A percentile compares a stretch with the other conserved stretches of the same genome.
Evolutionary conservation across 2,113 vertebrate species (phyloP).

Genomic region (Calonectris borealis): DNA sequence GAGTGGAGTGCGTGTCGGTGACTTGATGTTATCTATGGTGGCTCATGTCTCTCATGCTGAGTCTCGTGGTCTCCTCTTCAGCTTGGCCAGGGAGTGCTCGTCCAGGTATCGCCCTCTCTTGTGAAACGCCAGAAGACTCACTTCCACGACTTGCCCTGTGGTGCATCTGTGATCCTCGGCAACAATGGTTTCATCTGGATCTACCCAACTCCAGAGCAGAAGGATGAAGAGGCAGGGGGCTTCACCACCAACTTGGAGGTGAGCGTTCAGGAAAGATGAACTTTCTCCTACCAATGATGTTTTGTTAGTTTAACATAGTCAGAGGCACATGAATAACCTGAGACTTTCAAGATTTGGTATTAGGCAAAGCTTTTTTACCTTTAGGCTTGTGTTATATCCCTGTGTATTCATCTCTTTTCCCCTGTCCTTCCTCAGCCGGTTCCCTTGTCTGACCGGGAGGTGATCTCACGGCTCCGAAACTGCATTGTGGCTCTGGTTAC

Average conservation of each 20-base stretch:
- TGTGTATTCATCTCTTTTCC: background rate
- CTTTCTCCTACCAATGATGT: background rate
- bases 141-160: constrained; percentile 94
- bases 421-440: constrained; percentile 75
- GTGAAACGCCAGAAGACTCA: constrained; percentile 96
- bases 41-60: background rate
- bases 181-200: constrained; percentile 98
- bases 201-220: constrained; percentile 85
- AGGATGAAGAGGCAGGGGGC: constrained; percentile 89
- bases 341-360: background rate
- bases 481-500: constrained; percentile 86
- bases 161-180: constrained; percentile 91
- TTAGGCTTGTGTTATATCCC: background rate
- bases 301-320: background rate
- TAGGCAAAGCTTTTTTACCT: background rate
- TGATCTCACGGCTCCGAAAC: constrained; percentile 95
- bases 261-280: background rate
- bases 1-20: background rate
- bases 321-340: background rate
- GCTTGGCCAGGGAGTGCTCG: constrained; percentile 92
- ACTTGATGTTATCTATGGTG: background rate
- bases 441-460: constrained; percentile 86
- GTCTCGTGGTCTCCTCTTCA: background rate
- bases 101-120: constrained; percentile 91
- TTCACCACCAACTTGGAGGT: constrained; percentile 89